These are phyloP conservation scores for Geophilus truncorum DNA, from an alignment of 2,888 invertebrate genomes.

Conservation along the genomic window DNA sequence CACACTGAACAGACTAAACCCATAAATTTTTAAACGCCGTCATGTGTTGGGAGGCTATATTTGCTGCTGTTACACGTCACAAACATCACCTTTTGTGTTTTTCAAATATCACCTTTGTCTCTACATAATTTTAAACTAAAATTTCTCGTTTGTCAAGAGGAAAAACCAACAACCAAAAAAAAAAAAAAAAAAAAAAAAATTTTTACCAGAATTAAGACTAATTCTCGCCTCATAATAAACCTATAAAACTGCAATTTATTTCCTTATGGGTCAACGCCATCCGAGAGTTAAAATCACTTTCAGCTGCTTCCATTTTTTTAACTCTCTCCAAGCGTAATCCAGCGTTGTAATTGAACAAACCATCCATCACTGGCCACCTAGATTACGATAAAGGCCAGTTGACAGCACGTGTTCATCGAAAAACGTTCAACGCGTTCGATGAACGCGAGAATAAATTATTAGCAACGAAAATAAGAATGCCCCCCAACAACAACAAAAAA, in stretches of 20 bases:
- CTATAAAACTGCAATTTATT: conserved; percentile 7
- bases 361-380: background rate
- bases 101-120: too few species aligned
- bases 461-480: background rate
- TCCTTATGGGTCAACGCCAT: background rate
- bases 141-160: too few species aligned
- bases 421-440: background rate
- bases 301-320: background rate
- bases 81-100: too few species aligned
- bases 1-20: too few species aligned
- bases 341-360: conserved; percentile 2
- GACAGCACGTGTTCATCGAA: background rate
- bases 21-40: too few species aligned
- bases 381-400: background rate
- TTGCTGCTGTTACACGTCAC: too few species aligned
- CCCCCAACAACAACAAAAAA: background rate
- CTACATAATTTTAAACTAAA: too few species aligned
- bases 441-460: background rate
- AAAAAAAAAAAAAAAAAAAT: background rate
- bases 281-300: conserved; percentile 2
- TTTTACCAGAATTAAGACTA: too few species aligned
- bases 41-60: too few species aligned
- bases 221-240: background rate
- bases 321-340: background rate
- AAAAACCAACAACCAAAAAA: too few species aligned